Percentiles rank a stretch among this genome's conserved stretches.
phyloP scores from a whole-genome alignment of 2,113 vertebrate species.

The Saccopteryx leptura region DNA sequence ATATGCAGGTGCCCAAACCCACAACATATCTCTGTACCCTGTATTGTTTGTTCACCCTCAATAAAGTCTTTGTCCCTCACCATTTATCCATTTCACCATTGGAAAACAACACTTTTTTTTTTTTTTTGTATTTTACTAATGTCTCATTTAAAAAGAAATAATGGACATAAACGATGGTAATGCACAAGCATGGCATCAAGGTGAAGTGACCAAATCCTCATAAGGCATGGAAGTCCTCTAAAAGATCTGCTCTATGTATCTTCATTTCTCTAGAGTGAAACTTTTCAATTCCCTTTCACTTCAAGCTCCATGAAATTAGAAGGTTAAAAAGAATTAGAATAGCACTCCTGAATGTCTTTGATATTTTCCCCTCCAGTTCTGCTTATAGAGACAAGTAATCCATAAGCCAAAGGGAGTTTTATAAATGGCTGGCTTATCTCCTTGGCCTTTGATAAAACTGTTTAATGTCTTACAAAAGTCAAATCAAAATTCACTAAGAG shows the following conservation, averaged over 20 bases:
- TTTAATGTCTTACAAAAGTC: neutral
- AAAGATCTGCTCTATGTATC: neutral
- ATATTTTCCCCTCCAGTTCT: neutral
- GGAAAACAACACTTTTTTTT: neutral
- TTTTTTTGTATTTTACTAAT: neutral
- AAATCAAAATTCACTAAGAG: neutral
- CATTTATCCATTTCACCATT: neutral
- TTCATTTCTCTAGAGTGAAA: neutral
- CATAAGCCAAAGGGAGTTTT: neutral
- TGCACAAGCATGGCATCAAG: fast-evolving
- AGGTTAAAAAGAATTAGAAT: neutral
- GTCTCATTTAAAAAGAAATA: conserved; percentile 6
- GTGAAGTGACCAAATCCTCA: neutral
- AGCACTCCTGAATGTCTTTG: neutral
- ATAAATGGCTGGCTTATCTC: neutral
- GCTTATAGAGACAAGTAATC: neutral
- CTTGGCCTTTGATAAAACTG: conserved; percentile 2
- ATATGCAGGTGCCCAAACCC: too few relatives aligned
- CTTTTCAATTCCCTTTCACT: neutral
- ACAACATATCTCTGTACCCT: too few relatives aligned
- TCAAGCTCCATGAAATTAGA: neutral
- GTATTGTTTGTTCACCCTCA: too few relatives aligned
- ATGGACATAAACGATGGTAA: neutral
- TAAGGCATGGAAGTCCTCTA: neutral
- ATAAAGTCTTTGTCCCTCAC: too few relatives aligned